These are phyloP conservation scores for Rhea americana DNA, from an alignment of 2,113 vertebrate species.

Conservation along the genomic window DNA sequence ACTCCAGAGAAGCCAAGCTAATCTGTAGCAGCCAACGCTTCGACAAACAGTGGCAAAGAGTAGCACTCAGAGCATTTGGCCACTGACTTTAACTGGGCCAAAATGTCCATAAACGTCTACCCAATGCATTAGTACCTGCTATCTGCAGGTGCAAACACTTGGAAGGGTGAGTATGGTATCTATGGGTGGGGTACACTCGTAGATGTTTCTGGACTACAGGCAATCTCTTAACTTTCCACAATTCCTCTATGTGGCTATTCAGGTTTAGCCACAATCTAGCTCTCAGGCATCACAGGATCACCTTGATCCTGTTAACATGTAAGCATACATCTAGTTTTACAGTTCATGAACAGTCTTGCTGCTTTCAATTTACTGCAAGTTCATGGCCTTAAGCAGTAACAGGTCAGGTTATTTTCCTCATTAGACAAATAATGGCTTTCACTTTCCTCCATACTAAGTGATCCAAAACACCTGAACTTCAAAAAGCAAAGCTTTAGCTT, in stretches of 20 bases:
- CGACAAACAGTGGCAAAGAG: not conserved
- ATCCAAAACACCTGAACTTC: too few relatives aligned
- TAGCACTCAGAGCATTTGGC: not conserved
- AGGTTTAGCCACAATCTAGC: not conserved
- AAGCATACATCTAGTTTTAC: not conserved
- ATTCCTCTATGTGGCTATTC: not conserved
- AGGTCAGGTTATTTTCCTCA: not conserved
- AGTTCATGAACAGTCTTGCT: not conserved
- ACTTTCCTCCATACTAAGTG: accelerated
- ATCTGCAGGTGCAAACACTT: too few relatives aligned
- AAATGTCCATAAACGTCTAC: not conserved
- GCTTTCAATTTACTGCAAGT: not conserved
- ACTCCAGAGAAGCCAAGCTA: not conserved
- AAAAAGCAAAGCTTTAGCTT: not conserved
- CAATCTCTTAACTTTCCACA: not conserved
- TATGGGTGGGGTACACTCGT: accelerated
- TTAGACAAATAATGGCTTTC: accelerated
- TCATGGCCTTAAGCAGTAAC: too few relatives aligned
- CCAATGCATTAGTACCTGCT: accelerated
- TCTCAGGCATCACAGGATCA: not conserved
- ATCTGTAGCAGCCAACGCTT: not conserved
- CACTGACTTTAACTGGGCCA: not conserved
- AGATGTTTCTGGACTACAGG: not conserved
- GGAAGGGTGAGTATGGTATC: accelerated
- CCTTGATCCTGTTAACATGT: not conserved